Conservation (phyloP, 2,888 invertebrate species). For the Macropis europaea region DNA sequence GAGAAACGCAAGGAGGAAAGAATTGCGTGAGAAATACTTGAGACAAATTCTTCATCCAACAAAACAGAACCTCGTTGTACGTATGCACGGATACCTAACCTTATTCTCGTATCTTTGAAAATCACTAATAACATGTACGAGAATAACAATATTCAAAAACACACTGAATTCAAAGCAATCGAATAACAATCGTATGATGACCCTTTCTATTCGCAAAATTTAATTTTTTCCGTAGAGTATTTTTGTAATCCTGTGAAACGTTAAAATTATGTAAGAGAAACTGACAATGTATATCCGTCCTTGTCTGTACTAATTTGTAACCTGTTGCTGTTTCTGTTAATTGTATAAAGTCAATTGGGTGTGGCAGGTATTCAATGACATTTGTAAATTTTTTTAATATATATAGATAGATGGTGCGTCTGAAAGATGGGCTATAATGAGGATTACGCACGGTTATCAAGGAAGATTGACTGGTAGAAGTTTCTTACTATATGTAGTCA, state of each 20-base stretch:
- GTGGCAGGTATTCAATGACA: background rate
- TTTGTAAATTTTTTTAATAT: slow-evolving; percentile 2
- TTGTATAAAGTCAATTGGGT: background rate
- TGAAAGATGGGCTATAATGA: slow-evolving; percentile 88
- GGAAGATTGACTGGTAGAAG: slow-evolving; percentile 83
- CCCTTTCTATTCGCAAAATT: too few relatives aligned
- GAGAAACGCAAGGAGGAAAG: slow-evolving; percentile 83
- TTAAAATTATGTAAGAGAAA: slow-evolving; percentile 27
- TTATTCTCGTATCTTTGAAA: background rate
- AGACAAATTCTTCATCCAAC: slow-evolving; percentile 87
- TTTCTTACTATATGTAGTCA: rapidly evolving
- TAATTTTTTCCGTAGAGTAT: too few relatives aligned
- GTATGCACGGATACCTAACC: slow-evolving; percentile 75
- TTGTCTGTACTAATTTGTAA: background rate
- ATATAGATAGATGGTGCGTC: slow-evolving; percentile 90
- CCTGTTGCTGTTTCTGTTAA: background rate
- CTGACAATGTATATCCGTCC: background rate
- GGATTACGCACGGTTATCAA: slow-evolving; percentile 83
- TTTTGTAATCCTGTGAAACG: background rate
- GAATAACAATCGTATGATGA: too few relatives aligned
- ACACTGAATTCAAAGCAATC: too few relatives aligned
- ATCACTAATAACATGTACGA: background rate
- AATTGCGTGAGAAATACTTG: slow-evolving; percentile 86
- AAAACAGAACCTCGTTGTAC: slow-evolving; percentile 86
- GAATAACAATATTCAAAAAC: too few relatives aligned